Evolutionary conservation across 2,888 invertebrate genomes (phyloP).

Genomic region (Morpho achilles): DNA sequence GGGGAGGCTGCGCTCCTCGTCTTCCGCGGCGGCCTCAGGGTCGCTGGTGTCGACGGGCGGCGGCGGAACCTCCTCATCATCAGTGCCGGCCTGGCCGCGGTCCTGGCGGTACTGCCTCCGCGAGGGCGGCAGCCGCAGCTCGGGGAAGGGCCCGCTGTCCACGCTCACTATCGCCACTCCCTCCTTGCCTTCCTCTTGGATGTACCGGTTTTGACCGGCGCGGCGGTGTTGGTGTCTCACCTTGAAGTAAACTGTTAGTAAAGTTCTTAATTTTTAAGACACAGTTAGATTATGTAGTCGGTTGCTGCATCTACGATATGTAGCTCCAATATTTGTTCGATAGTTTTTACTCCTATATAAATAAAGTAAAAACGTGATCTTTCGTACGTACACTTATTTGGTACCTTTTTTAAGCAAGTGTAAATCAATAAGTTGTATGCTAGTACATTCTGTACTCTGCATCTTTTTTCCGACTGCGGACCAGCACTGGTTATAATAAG

Average conservation of each 20-base stretch:
- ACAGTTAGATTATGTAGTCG: too few species aligned
- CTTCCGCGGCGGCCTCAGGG: slow-evolving; percentile 4
- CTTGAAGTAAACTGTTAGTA: slow-evolving; percentile 1
- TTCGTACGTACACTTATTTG: too few species aligned
- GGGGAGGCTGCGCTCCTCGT: neutral
- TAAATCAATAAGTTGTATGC: too few species aligned
- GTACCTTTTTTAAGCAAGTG: too few species aligned
- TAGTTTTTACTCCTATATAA: too few species aligned
- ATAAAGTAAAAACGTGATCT: too few species aligned
- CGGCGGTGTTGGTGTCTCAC: slow-evolving; percentile 29
- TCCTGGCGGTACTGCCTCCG: slow-evolving; percentile 52
- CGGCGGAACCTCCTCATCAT: slow-evolving; percentile 21
- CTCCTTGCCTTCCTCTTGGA: slow-evolving; percentile 41
- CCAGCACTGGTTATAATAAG: too few species aligned
- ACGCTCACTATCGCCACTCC: slow-evolving; percentile 45
- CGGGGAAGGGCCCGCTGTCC: slow-evolving; percentile 45
- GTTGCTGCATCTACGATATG: too few species aligned
- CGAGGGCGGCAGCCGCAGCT: slow-evolving; percentile 44
- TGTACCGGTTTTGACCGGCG: slow-evolving; percentile 26
- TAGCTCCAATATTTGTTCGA: too few species aligned
- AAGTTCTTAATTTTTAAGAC: too few species aligned
- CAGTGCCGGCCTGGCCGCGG: slow-evolving; percentile 8
- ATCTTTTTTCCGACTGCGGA: too few species aligned
- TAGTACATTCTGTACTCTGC: too few species aligned
- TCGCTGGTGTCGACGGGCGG: slow-evolving; percentile 9